These are phyloP conservation scores for Emmelina monodactyla DNA, from an alignment of 2,888 invertebrate species.

Conservation along the genomic window DNA sequence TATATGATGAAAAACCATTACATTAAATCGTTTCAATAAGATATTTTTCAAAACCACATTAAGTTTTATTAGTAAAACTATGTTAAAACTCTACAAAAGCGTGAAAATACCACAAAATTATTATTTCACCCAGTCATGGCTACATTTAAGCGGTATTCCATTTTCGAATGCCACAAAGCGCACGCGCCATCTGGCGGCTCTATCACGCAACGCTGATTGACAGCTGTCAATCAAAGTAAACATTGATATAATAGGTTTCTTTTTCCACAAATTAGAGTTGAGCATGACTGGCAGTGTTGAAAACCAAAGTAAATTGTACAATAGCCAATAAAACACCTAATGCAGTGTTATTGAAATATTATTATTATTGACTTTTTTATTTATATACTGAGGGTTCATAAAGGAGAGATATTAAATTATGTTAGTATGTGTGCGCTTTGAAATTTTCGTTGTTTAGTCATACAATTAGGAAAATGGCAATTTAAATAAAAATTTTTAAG, in stretches of 20 bases:
- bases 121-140: conserved; percentile 1
- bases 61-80: not conserved
- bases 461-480: too few species aligned
- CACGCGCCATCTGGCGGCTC: conserved; percentile 44
- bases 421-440: too few species aligned
- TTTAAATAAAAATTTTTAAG: too few species aligned
- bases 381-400: too few species aligned
- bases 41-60: not conserved
- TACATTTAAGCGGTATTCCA: not conserved
- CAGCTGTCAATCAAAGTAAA: conserved; percentile 53
- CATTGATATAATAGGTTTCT: conserved; percentile 44
- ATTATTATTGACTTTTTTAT: too few species aligned
- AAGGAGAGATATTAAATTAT: too few species aligned
- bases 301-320: conserved; percentile 23
- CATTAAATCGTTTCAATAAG: not conserved
- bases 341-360: too few species aligned
- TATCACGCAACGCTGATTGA: conserved; percentile 45
- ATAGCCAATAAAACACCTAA: conserved; percentile 28
- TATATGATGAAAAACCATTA: not conserved
- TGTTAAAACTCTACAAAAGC: not conserved
- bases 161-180: conserved; percentile 13
- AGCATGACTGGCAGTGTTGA: conserved; percentile 23
- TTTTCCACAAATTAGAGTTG: conserved; percentile 44
- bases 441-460: too few species aligned
- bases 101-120: conserved; percentile 3